These are phyloP conservation scores for Xiphophorus birchmanni DNA, from an alignment of 2,797 vertebrate species.

Conservation along the genomic window DNA sequence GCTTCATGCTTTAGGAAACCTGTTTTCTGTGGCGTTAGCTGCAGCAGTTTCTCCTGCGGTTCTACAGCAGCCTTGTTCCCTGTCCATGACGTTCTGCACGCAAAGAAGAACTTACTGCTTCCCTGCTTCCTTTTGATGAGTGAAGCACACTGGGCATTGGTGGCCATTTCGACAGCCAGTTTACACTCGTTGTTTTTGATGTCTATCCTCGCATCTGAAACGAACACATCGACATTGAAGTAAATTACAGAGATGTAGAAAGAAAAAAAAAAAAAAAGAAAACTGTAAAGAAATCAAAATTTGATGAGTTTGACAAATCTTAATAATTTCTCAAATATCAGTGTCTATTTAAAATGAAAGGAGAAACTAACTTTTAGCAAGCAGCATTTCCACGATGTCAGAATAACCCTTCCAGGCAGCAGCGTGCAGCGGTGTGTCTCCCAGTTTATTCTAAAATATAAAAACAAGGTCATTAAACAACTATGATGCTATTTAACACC, in stretches of 20 bases:
- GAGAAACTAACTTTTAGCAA: constrained; percentile 85
- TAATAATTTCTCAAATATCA: not conserved
- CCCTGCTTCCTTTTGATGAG: constrained; percentile 91
- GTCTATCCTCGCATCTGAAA: constrained; percentile 90
- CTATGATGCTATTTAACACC: not conserved
- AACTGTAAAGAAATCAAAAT: not conserved
- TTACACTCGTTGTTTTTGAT: constrained; percentile 97
- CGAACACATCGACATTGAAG: constrained; percentile 6
- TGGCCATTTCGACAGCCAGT: constrained; percentile 95
- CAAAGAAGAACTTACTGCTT: constrained; percentile 68
- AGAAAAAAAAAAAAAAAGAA: not conserved
- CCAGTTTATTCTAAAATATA: constrained; percentile 93
- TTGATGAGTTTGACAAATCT: not conserved
- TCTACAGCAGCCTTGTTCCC: not conserved
- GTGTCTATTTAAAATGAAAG: not conserved
- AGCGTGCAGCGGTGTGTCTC: constrained; percentile 95
- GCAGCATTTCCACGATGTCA: constrained; percentile 95
- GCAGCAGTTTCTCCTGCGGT: not conserved
- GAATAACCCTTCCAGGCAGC: constrained; percentile 98
- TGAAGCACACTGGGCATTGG: constrained; percentile 90
- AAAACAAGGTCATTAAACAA: constrained; percentile 22
- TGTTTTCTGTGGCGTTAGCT: not conserved
- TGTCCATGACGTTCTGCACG: not conserved
- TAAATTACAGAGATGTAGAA: not conserved
- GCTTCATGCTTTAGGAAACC: not conserved